Evolutionary conservation across 2,888 invertebrate genomes (phyloP).

Genomic region (Myopa tessellatipennis): DNA sequence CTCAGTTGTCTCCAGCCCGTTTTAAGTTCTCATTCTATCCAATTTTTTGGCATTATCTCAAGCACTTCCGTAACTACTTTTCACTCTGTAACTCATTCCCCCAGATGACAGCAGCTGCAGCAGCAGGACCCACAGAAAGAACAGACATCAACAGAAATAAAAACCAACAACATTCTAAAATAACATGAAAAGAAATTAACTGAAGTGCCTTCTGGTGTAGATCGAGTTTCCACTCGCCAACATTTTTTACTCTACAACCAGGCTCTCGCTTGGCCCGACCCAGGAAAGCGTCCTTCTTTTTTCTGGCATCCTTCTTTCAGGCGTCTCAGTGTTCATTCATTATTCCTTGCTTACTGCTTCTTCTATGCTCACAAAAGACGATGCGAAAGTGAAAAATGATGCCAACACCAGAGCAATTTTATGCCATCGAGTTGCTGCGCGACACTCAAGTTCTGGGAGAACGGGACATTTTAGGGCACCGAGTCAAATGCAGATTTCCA

Average conservation of each 20-base stretch:
- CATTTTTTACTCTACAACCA: background rate
- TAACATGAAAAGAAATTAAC: slow-evolving; percentile 36
- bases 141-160: slow-evolving; percentile 44
- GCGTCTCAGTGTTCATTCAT: slow-evolving; percentile 24
- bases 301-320: slow-evolving; percentile 1
- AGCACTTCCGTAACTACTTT: slow-evolving; percentile 46
- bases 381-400: slow-evolving; percentile 43
- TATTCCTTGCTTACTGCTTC: slow-evolving; percentile 11
- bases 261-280: background rate
- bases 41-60: slow-evolving; percentile 40
- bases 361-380: slow-evolving; percentile 12
- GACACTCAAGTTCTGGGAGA: background rate
- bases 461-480: background rate
- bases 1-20: slow-evolving; percentile 22
- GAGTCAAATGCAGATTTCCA: slow-evolving; percentile 27
- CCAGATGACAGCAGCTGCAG: slow-evolving; percentile 21
- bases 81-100: slow-evolving; percentile 17
- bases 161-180: slow-evolving; percentile 1
- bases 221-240: slow-evolving; percentile 28
- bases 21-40: slow-evolving; percentile 27
- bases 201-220: slow-evolving; percentile 32
- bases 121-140: slow-evolving; percentile 31
- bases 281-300: slow-evolving; percentile 6
- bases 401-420: slow-evolving; percentile 37
- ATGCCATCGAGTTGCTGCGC: slow-evolving; percentile 31